Percentiles rank a stretch among this genome's conserved stretches.
phyloP scores from a whole-genome alignment of 2,797 vertebrate species.

The Ara ararauna region DNA sequence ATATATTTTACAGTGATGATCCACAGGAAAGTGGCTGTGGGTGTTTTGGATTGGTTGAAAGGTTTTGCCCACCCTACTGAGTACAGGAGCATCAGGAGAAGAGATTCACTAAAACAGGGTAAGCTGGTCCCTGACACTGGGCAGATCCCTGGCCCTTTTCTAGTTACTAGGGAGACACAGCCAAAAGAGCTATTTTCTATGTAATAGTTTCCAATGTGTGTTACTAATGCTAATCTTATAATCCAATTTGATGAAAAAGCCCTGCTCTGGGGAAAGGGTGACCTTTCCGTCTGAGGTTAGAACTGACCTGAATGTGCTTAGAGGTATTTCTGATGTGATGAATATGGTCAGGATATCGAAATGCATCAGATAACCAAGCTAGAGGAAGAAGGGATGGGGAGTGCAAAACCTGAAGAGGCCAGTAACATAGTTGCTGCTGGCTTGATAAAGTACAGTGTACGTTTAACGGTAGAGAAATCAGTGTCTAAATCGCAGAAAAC shows the following conservation, averaged over 20 bases:
- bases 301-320: not conserved
- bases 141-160: not conserved
- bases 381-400: not conserved
- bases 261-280: not conserved
- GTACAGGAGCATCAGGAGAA: not conserved
- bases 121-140: not conserved
- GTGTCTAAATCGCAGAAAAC: not conserved
- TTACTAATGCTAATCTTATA: constrained; percentile 26
- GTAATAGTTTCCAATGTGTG: not conserved
- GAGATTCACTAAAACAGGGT: not conserved
- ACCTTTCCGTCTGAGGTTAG: not conserved
- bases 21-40: not conserved
- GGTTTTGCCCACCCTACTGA: not conserved
- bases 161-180: not conserved
- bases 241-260: not conserved
- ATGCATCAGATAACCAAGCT: not conserved
- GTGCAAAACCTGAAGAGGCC: not conserved
- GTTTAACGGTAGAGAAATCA: not conserved
- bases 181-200: not conserved
- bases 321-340: not conserved
- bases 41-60: not conserved
- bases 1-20: not conserved
- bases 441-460: not conserved
- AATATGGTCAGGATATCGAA: constrained; percentile 1
- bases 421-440: not conserved